Base-by-base conservation (phyloP, 2,888 invertebrate species). In the Catocala nupta region DNA sequence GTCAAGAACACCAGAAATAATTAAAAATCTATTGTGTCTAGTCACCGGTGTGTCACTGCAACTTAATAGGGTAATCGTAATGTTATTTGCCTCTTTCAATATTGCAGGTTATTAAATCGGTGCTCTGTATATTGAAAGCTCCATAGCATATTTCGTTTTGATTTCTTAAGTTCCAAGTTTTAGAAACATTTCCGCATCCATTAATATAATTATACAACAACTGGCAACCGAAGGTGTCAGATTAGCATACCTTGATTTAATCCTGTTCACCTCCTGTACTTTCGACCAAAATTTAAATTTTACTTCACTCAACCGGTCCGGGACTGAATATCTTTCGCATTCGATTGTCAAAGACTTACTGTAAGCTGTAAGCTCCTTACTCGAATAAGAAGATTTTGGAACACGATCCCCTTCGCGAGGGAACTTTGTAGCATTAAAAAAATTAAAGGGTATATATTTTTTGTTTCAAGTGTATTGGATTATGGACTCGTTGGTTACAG, bases 321-420 rank as follows among this genome's bases (percentile, higher is more conserved):
- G 80, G 77, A 76, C 79, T 80, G 81, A 84, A 85, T 83, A 82
- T 88, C 84, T 82, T 82, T 86, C 84, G 85, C 78, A 83, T 90
- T 91, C 91, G 90, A 90, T 91, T 90, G 91, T 91, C 90, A 89
- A 87, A 90, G 92, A 90, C 91, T 91, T 89, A 85, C 88, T 71
- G 76, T 83, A 81, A 83, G 80, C 81, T 75, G 80, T 90, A 90
- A 90, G 91, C 92, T 86, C 81, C 91, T 92, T 92, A 92, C 86
- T 80, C 71, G 88, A 88, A 84, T 92, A 92, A 92, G 92, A 81
- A 91, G 92, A 91, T 92, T 91, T 86, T 66, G 78, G 80, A 77
- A 82, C 81, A 77, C 80, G 81, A 86, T 86, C 86, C 81, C 78
- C 79, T 81, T 78, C 81, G 82, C 82, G 78, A 79, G 73, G 70